These are phyloP conservation scores for Epinotia ramella DNA, from an alignment of 2,888 invertebrate species.

Conservation along the genomic window DNA sequence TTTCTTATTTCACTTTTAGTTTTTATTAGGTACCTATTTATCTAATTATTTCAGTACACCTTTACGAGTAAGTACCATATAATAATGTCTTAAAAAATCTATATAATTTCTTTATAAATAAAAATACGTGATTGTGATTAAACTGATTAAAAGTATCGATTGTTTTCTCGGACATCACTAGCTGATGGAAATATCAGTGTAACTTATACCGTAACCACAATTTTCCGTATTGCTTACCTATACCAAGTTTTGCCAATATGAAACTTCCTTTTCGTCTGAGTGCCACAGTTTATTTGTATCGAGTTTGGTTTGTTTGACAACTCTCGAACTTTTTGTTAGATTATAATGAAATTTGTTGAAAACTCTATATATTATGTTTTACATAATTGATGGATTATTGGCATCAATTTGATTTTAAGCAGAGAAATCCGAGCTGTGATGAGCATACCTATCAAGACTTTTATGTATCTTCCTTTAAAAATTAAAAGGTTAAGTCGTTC, in stretches of 20 bases:
- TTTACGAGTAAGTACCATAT: too few species aligned
- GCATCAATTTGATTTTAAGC: background rate
- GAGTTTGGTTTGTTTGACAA: conserved; percentile 36
- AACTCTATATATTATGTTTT: conserved; percentile 18
- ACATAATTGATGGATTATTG: background rate
- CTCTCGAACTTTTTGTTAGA: conserved; percentile 27
- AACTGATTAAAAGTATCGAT: background rate
- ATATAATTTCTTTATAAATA: too few species aligned
- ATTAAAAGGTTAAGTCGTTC: too few species aligned
- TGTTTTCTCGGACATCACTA: conserved; percentile 17
- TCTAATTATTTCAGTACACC: too few species aligned
- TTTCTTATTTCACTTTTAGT: too few species aligned
- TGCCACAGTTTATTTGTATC: conserved; percentile 37
- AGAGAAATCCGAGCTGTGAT: too few species aligned
- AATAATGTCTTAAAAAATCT: too few species aligned
- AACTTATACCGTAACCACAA: conserved; percentile 37
- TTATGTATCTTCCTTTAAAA: too few species aligned
- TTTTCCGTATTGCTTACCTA: conserved; percentile 25
- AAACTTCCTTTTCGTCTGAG: conserved; percentile 35
- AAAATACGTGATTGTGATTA: background rate
- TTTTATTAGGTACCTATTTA: too few species aligned
- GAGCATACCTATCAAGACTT: too few species aligned
- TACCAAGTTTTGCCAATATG: conserved; percentile 42
- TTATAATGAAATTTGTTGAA: conserved; percentile 32
- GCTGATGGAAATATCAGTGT: conserved; percentile 39